Evolutionary conservation across 2,113 vertebrate genomes (phyloP).

Genomic region (Leptosomus discolor): DNA sequence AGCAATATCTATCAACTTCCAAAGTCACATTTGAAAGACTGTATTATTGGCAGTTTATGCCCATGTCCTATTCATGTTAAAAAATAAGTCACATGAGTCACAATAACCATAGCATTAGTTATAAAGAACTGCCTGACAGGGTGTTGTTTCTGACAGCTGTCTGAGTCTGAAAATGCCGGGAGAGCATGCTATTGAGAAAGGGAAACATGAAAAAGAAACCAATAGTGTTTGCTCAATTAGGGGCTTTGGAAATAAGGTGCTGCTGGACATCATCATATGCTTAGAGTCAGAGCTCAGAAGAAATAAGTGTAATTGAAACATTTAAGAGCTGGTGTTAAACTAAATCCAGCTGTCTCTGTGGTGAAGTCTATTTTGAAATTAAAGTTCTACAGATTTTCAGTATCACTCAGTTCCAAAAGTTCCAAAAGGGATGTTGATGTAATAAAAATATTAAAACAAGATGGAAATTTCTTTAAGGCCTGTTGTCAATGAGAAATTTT

Average conservation of each 20-base stretch:
- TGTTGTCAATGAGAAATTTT: background rate
- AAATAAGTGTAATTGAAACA: background rate
- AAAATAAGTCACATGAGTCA: background rate
- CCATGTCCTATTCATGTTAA: background rate
- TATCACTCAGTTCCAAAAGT: background rate
- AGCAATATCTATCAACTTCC: background rate
- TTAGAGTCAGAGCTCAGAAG: background rate
- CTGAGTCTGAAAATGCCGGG: background rate
- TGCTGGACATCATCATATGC: background rate
- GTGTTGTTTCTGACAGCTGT: background rate
- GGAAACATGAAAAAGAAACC: background rate
- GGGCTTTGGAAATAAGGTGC: background rate
- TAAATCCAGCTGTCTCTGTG: conserved; percentile 12
- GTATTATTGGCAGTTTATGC: background rate
- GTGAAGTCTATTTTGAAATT: conserved; percentile 11
- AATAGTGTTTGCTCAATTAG: background rate
- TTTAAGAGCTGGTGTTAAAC: conserved; percentile 28
- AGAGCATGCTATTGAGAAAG: background rate
- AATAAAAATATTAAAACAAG: background rate
- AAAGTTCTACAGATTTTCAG: background rate
- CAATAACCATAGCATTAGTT: background rate
- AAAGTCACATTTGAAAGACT: background rate
- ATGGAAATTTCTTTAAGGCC: background rate
- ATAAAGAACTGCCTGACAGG: background rate
- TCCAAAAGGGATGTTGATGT: background rate